Percentiles rank a stretch among this genome's conserved stretches.
These are phyloP conservation scores for Ibycter americanus DNA, from an alignment of 2,797 vertebrate species.

Conservation along the genomic window DNA sequence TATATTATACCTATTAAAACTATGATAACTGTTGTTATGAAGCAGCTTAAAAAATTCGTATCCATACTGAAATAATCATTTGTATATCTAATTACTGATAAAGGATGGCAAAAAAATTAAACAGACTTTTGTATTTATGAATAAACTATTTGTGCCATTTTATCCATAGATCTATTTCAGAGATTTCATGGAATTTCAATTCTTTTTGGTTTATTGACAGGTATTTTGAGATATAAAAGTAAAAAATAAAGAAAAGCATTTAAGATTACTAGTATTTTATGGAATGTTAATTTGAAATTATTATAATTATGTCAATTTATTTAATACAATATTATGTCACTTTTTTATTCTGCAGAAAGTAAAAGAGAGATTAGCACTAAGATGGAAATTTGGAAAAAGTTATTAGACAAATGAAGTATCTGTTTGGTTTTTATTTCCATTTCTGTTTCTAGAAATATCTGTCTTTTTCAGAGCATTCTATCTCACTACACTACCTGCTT, in stretches of 20 bases:
- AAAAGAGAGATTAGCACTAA: neutral
- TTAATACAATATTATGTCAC: neutral
- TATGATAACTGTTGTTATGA: neutral
- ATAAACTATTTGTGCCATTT: neutral
- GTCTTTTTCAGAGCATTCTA: neutral
- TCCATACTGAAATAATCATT: neutral
- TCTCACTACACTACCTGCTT: neutral
- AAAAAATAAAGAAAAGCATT: neutral
- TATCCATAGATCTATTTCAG: neutral
- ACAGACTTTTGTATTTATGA: neutral
- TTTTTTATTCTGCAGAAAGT: neutral
- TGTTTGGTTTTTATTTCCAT: neutral
- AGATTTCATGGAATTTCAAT: neutral
- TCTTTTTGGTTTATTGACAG: neutral
- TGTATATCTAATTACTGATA: neutral
- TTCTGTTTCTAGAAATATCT: neutral
- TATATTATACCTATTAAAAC: neutral
- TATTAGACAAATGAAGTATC: neutral
- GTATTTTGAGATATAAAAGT: neutral
- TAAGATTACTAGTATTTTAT: neutral
- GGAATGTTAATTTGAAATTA: neutral
- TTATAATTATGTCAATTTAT: neutral
- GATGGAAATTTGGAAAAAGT: neutral
- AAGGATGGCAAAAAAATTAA: neutral
- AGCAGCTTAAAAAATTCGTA: neutral